Percentiles rank a stretch among this genome's conserved stretches.
phyloP scores from a whole-genome alignment of 2,113 vertebrate species.

The Lamprotornis superbus region DNA sequence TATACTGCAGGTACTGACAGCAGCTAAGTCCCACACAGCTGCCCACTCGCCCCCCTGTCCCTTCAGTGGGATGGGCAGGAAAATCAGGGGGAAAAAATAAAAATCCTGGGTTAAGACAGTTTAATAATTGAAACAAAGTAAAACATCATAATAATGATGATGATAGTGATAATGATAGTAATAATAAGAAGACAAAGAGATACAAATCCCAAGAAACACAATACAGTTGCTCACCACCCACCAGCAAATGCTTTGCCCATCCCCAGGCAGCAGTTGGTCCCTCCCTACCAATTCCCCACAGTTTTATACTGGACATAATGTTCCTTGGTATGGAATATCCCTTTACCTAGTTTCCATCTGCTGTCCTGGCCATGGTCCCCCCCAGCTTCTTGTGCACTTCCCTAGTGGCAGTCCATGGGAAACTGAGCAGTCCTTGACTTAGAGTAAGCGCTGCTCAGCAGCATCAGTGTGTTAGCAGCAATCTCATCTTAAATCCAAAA shows the following conservation, averaged over 20 bases:
- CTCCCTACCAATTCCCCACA: background rate
- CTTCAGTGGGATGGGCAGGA: background rate
- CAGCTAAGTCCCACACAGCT: background rate
- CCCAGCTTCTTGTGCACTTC: background rate
- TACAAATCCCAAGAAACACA: background rate
- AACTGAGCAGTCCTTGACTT: background rate
- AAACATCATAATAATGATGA: background rate
- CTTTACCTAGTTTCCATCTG: background rate
- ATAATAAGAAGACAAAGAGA: background rate
- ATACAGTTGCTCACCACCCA: background rate
- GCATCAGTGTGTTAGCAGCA: background rate
- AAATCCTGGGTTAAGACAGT: background rate
- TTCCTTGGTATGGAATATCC: background rate
- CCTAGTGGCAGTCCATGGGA: background rate
- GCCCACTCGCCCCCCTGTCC: background rate
- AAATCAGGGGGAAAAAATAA: background rate
- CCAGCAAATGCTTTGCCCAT: background rate
- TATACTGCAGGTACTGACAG: accelerated
- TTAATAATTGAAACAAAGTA: background rate
- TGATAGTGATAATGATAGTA: background rate
- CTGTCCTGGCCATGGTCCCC: background rate
- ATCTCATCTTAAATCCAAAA: background rate
- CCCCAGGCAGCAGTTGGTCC: background rate
- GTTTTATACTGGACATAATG: background rate
- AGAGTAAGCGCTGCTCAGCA: background rate